Conservation (phyloP, 2,113 vertebrate genomes). For the Delphinapterus leucas region DNA sequence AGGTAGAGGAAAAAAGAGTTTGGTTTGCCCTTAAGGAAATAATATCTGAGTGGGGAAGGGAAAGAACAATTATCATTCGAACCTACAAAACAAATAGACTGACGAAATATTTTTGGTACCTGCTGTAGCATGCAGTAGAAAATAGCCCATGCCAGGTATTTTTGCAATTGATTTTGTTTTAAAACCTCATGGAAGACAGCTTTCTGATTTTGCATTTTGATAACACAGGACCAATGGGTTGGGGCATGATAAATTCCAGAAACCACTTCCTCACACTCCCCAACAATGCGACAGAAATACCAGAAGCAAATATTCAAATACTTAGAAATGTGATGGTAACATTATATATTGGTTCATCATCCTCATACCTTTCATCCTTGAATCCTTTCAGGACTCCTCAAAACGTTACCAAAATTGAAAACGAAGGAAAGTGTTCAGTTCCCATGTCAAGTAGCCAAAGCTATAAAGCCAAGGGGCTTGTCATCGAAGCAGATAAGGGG, state of each 20-base stretch:
- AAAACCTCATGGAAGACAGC: background rate
- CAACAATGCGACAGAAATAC: background rate
- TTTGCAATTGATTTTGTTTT: background rate
- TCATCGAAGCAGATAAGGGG: rapidly evolving
- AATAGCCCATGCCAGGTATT: background rate
- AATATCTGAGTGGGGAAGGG: background rate
- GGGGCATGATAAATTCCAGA: background rate
- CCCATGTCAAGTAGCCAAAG: background rate
- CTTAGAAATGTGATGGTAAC: background rate
- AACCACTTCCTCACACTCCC: background rate
- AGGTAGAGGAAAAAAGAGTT: background rate
- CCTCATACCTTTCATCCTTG: background rate
- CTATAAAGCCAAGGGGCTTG: background rate
- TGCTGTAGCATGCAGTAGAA: background rate
- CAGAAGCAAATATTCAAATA: background rate
- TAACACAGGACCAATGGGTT: background rate
- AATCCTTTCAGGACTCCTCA: background rate
- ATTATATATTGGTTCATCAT: background rate
- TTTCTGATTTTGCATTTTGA: conserved; percentile 13
- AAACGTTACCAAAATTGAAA: background rate
- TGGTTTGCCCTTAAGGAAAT: background rate
- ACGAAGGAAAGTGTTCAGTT: background rate
- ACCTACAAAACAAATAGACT: background rate
- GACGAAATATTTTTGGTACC: background rate
- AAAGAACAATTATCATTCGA: background rate